A percentile compares a stretch with the other conserved stretches of the same genome.
Evolutionary conservation across 2,888 invertebrate species (phyloP).

Genomic region (Xestia rhomboidea): DNA sequence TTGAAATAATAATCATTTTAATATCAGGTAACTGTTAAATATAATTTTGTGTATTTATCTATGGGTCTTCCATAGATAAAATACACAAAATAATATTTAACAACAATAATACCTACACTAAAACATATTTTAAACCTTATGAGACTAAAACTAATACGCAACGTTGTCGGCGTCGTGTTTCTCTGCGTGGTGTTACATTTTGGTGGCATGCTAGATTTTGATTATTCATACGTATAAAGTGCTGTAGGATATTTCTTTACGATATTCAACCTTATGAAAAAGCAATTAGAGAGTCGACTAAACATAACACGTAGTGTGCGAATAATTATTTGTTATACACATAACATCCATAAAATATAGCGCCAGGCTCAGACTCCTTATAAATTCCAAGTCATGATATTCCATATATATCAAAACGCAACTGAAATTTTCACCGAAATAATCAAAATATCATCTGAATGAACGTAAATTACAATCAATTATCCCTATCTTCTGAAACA

Average conservation of each 20-base stretch:
- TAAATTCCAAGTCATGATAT: background rate
- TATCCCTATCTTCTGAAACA: conserved; percentile 14
- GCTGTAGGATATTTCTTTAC: background rate
- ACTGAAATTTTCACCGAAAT: background rate
- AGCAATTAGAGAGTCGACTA: background rate
- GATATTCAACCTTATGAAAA: background rate
- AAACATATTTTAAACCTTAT: no score
- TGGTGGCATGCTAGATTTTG: background rate
- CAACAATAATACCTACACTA: no score
- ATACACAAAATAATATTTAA: no score
- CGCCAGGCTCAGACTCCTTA: no score
- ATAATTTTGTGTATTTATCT: no score
- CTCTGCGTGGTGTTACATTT: background rate
- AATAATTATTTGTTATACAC: no score
- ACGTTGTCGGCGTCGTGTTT: no score
- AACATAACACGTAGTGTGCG: background rate
- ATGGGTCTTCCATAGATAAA: no score
- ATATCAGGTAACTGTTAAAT: no score
- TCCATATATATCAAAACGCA: background rate
- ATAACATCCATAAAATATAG: no score
- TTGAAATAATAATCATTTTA: no score
- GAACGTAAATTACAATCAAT: conserved; percentile 12
- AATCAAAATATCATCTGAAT: conserved; percentile 4
- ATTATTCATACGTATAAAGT: background rate
- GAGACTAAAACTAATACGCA: no score